Evolutionary conservation across 2,113 vertebrate genomes (phyloP).

Genomic region (Neolamprologus falcicula): DNA sequence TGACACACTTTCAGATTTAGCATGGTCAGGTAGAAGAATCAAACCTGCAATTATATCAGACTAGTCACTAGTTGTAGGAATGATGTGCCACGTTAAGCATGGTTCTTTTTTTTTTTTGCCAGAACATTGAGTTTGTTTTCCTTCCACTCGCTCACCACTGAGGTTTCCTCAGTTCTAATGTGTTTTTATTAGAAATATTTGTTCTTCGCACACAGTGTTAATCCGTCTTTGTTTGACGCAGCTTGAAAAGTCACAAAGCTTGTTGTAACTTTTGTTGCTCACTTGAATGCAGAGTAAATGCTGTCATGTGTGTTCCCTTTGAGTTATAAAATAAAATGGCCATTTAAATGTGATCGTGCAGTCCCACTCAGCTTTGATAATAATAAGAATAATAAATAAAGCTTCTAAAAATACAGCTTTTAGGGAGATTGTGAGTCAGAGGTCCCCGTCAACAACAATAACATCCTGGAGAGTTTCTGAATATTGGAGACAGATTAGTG

Average conservation of each 20-base stretch:
- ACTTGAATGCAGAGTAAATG: neutral
- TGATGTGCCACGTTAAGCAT: neutral
- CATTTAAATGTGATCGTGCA: neutral
- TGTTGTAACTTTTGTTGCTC: neutral
- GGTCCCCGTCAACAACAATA: neutral
- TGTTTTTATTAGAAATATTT: neutral
- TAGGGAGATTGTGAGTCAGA: neutral
- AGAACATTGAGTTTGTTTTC: neutral
- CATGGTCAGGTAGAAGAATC: neutral
- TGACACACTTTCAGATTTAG: neutral
- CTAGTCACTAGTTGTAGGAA: neutral
- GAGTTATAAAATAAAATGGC: neutral
- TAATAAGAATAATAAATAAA: neutral
- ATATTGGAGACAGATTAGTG: neutral
- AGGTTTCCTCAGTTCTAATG: neutral
- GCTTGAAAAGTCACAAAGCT: neutral
- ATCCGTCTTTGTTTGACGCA: neutral
- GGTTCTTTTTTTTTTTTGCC: neutral
- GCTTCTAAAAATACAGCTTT: slow-evolving; percentile 1
- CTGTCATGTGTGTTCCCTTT: neutral
- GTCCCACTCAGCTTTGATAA: neutral
- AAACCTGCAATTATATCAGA: neutral
- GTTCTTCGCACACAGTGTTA: neutral
- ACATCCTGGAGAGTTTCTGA: neutral
- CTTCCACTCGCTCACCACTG: neutral